These are phyloP conservation scores for Poecilus cupreus DNA, from an alignment of 2,888 invertebrate species.

Conservation along the genomic window DNA sequence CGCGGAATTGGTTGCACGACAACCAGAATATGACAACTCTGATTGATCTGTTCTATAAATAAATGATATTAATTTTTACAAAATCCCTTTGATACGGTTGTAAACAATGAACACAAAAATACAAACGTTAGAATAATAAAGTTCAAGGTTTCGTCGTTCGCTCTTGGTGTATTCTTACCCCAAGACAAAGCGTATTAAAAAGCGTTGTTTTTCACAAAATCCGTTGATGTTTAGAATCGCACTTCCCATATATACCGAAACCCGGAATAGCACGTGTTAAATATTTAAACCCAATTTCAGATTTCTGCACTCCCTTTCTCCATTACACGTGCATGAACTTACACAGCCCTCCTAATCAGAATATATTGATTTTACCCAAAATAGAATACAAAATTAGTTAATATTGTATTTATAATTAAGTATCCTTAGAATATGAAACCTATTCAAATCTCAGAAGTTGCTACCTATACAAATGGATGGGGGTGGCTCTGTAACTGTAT, in stretches of 20 bases:
- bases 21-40: not conserved
- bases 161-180: too few relatives aligned
- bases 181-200: not conserved
- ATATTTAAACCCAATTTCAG: conserved; percentile 33
- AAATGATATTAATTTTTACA: too few relatives aligned
- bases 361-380: conserved; percentile 11
- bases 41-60: too few relatives aligned
- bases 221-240: conserved; percentile 9
- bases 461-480: too few relatives aligned
- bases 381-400: conserved; percentile 20
- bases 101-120: too few relatives aligned
- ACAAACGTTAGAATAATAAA: too few relatives aligned
- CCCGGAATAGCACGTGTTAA: not conserved
- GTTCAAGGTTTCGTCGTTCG: too few relatives aligned
- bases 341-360: conserved; percentile 12
- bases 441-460: too few relatives aligned
- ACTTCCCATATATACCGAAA: not conserved
- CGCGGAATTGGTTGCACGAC: not conserved
- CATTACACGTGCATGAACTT: not conserved
- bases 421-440: too few relatives aligned
- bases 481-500: too few relatives aligned
- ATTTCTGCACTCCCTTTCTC: conserved; percentile 21
- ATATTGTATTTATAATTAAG: conserved; percentile 1
- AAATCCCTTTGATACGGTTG: too few relatives aligned
- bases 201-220: not conserved